These are phyloP conservation scores for Cyanistes caeruleus DNA, from an alignment of 2,113 vertebrate species.

Conservation along the genomic window DNA sequence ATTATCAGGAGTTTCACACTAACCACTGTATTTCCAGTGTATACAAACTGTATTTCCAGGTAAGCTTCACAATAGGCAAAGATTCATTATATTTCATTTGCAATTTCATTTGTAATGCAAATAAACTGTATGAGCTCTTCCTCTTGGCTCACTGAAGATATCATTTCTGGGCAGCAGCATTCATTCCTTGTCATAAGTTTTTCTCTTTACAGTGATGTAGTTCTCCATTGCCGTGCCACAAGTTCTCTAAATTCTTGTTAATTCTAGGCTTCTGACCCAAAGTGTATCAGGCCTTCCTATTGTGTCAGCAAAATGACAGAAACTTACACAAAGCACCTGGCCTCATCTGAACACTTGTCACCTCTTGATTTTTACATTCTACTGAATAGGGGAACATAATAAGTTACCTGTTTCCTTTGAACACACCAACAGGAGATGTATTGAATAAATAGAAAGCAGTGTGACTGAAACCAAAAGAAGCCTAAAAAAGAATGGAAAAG, in stretches of 20 bases:
- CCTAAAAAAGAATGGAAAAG: slow-evolving; percentile 67
- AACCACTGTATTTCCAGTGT: background rate
- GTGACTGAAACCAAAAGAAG: slow-evolving; percentile 79
- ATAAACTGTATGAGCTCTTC: background rate
- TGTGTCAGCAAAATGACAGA: background rate
- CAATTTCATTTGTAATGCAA: background rate
- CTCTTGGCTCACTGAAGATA: background rate
- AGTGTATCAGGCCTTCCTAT: background rate
- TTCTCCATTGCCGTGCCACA: background rate
- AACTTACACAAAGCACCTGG: background rate
- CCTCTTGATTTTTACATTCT: background rate
- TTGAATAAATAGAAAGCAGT: slow-evolving; percentile 81
- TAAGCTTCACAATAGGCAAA: background rate
- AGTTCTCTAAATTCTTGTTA: background rate
- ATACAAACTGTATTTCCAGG: background rate
- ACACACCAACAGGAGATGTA: slow-evolving; percentile 81
- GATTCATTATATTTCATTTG: background rate
- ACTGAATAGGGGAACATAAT: background rate
- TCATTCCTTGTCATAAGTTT: background rate
- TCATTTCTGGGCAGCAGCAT: background rate
- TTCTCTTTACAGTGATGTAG: background rate
- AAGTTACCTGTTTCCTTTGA: slow-evolving; percentile 81
- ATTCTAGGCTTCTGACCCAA: background rate
- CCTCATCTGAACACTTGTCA: background rate
- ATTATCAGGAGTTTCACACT: background rate